phyloP scores from a whole-genome alignment of 2,797 vertebrate genomes.

The Ataeniobius toweri region DNA sequence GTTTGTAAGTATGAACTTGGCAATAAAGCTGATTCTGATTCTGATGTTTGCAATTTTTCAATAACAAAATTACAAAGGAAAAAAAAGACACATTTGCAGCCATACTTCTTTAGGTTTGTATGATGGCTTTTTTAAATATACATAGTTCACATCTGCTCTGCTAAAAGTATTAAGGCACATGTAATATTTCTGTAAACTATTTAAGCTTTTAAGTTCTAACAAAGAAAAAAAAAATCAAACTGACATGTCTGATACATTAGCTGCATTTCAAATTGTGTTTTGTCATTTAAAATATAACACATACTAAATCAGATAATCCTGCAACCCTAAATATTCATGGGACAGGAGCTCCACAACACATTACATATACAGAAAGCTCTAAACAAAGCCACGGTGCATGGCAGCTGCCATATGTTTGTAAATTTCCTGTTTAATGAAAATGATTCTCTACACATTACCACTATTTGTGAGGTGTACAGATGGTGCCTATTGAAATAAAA shows the following conservation, averaged over 20 bases:
- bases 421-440: background rate
- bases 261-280: background rate
- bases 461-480: background rate
- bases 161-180: constrained; percentile 31
- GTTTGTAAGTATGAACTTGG: too few species aligned
- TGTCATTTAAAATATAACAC: background rate
- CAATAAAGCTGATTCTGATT: too few species aligned
- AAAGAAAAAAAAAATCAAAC: background rate
- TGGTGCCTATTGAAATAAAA: background rate
- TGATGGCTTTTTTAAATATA: too few species aligned
- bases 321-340: background rate
- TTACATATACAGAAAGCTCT: background rate
- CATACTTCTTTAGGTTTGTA: too few species aligned
- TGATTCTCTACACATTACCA: background rate
- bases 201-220: constrained; percentile 18
- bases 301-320: background rate
- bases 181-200: constrained; percentile 26
- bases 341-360: background rate
- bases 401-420: background rate
- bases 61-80: too few species aligned
- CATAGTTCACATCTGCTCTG: constrained; percentile 31
- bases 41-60: too few species aligned
- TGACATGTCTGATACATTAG: background rate
- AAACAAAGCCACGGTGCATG: background rate
- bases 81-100: too few species aligned